These are phyloP conservation scores for Rapana venosa DNA, from an alignment of 2,888 invertebrate genomes.

Conservation along the genomic window DNA sequence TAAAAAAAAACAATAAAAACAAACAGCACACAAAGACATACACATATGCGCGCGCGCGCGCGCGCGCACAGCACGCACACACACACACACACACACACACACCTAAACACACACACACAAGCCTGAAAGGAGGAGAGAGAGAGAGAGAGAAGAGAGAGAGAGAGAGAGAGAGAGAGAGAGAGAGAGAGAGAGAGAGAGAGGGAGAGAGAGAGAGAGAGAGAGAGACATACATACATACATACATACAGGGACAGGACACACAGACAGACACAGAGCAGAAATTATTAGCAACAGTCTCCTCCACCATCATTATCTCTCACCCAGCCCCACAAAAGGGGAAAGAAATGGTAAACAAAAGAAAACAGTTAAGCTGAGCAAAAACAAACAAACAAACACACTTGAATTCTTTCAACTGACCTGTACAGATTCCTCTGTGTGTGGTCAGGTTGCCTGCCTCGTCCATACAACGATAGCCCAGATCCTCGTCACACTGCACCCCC, in stretches of 20 bases:
- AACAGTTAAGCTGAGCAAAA: background rate
- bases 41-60: too few relatives aligned
- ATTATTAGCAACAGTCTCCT: too few relatives aligned
- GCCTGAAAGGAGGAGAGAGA: background rate
- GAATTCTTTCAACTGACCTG: background rate
- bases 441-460: background rate
- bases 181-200: background rate
- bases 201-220: background rate
- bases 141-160: background rate
- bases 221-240: background rate
- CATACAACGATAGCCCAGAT: slow-evolving; percentile 4
- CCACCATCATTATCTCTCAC: background rate
- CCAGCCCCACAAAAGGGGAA: background rate
- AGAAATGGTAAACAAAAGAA: background rate
- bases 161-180: slow-evolving; percentile 8
- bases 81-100: background rate
- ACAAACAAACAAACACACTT: background rate
- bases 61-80: background rate
- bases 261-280: too few relatives aligned
- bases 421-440: background rate
- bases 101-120: background rate
- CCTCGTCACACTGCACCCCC: slow-evolving; percentile 28
- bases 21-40: too few relatives aligned
- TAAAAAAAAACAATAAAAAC: background rate
- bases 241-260: too few relatives aligned